Evolutionary conservation across 2,113 vertebrate species (phyloP), one percentile per base, ranked within the genome.

Genomic region (Pungitius pungitius): DNA sequence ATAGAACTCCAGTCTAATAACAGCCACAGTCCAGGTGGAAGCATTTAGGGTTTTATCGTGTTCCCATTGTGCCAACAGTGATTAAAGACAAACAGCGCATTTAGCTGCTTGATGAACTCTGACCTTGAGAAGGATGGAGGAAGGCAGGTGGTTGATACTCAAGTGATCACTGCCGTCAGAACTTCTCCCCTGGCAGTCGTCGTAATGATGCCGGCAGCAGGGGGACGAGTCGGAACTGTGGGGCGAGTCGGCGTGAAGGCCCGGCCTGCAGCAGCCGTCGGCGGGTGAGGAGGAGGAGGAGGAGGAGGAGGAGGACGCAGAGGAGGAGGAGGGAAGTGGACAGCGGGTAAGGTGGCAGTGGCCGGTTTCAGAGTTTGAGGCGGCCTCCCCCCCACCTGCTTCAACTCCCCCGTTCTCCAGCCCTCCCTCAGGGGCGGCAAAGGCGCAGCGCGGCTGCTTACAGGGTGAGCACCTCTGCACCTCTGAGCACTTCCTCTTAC

Each of bases 51-150:
- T 26, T 65, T 18, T 20, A 40, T 20, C 20, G 17, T 52, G 2
- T 58, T 57, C 73, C 10, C 8, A 51, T n/a, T 39, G 14, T 39
- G 30, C 9, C 4, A 20, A 54, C 11, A 15, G n/a, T 40, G 22
- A 52, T 40, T 55, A 42, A 22, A 43, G 63, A 43, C 7, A 67
- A 4, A 49, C 42, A 10, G 10, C 0, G 0, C 15, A 12, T 17
- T 17, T 11, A 58, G 69, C 6, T 42, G 4, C 69, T 45, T 37
- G 15, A 60, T 43, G 49, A 72, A 57, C 20, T 87, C 95, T 90
- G 83, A 97, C 96, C 96, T 98, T 99, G 45, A 99, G 96, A 43
- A 99, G 96, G 68, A 98, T 96, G 82, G 97, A 98, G 35, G 96
- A 96, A 62, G 97, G 97, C 87, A 99, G 93, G 88, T 98, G 96